Evolutionary conservation across 2,797 vertebrate genomes (phyloP).

Genomic region (Scyliorhinus canicula): DNA sequence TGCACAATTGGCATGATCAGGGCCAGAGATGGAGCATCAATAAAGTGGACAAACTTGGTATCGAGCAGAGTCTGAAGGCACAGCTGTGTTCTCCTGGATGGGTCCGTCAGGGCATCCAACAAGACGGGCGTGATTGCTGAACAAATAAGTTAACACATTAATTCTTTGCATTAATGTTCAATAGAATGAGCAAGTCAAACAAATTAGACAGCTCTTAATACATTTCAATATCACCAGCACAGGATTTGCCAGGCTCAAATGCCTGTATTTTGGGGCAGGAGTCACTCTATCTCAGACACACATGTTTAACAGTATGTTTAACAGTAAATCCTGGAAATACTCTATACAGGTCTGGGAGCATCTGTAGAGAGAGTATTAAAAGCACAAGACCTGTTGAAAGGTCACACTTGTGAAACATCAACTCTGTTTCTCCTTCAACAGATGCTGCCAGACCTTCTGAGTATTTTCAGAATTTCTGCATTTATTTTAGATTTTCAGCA

Average conservation of each 20-base stretch:
- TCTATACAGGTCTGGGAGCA: not conserved
- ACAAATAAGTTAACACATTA: not conserved
- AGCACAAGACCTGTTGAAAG: not conserved
- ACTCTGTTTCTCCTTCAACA: not conserved
- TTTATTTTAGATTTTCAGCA: not conserved
- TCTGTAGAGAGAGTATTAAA: too few relatives aligned
- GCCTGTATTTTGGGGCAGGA: not conserved
- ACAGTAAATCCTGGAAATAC: not conserved
- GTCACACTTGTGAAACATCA: not conserved
- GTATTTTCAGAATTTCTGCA: not conserved
- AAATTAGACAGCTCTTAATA: not conserved
- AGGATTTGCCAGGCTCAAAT: not conserved
- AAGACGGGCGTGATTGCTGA: slow-evolving; percentile 89
- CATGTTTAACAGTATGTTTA: not conserved
- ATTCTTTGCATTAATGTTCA: not conserved
- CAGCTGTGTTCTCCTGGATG: slow-evolving; percentile 84
- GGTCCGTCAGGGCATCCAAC: slow-evolving; percentile 90
- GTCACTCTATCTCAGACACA: not conserved
- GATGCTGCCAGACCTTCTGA: not conserved
- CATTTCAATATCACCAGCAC: not conserved
- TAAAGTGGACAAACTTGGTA: slow-evolving; percentile 98
- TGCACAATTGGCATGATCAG: slow-evolving; percentile 99
- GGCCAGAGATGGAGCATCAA: slow-evolving; percentile 90
- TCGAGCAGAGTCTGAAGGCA: slow-evolving; percentile 93
- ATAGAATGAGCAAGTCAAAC: not conserved